These are phyloP conservation scores for Phragmatobia fuliginosa DNA, from an alignment of 2,888 invertebrate genomes.

Conservation along the genomic window DNA sequence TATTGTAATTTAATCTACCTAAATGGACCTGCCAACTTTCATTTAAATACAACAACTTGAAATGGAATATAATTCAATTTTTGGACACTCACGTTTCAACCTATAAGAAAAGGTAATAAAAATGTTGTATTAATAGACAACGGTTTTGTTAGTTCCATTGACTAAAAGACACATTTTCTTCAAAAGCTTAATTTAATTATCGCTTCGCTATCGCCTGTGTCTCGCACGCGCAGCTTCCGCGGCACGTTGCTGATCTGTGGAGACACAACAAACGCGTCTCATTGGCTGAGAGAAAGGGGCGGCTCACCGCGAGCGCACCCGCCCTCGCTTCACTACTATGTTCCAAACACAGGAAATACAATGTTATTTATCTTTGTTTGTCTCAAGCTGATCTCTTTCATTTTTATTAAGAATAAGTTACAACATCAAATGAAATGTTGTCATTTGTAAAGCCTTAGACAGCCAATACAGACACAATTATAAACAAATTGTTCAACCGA, in stretches of 20 bases:
- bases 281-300: constrained; percentile 81
- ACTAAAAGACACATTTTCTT: not conserved
- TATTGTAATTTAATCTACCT: no score
- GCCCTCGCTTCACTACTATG: constrained; percentile 50
- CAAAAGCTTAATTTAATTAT: not conserved
- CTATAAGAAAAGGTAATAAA: not conserved
- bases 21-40: not conserved
- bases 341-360: constrained; percentile 8
- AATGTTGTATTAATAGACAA: not conserved
- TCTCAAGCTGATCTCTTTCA: not conserved
- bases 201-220: constrained; percentile 33
- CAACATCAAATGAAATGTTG: not conserved
- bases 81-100: not conserved
- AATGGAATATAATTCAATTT: not conserved
- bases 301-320: constrained; percentile 60
- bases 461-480: not conserved
- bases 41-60: not conserved
- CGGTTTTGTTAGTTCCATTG: not conserved
- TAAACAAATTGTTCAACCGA: not conserved
- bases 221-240: constrained; percentile 37
- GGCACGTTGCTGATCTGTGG: constrained; percentile 66
- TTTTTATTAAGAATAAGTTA: not conserved
- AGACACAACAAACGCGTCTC: constrained; percentile 66
- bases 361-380: not conserved
- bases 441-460: no score